These are phyloP conservation scores for Sparus aurata DNA, from an alignment of 2,797 vertebrate species.

Conservation along the genomic window DNA sequence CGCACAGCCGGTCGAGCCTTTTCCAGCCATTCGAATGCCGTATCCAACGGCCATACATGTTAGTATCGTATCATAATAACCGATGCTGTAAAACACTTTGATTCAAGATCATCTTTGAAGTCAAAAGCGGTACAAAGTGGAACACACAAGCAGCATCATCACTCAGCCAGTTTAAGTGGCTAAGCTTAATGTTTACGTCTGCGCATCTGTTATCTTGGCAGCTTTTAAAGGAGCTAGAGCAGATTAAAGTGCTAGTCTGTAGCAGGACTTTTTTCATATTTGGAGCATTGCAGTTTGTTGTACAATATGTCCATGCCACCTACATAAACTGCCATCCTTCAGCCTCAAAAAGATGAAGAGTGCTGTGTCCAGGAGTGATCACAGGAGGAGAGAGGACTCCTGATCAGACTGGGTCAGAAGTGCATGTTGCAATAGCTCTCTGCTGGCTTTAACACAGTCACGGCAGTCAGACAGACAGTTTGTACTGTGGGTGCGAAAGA, in stretches of 20 bases:
- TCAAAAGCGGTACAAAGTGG: slow-evolving; percentile 23
- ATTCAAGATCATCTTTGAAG: slow-evolving; percentile 4
- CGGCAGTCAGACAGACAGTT: slow-evolving; percentile 20
- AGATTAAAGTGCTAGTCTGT: slow-evolving; percentile 18
- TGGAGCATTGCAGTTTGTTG: background rate
- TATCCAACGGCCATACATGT: slow-evolving; percentile 25
- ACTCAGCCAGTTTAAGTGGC: slow-evolving; percentile 11
- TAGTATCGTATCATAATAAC: background rate
- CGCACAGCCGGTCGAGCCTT: slow-evolving; percentile 60
- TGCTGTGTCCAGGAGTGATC: background rate
- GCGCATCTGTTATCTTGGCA: slow-evolving; percentile 38
- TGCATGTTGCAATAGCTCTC: slow-evolving; percentile 22
- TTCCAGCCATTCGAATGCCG: slow-evolving; percentile 63
- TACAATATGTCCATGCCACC: background rate
- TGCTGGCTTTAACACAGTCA: slow-evolving; percentile 32
- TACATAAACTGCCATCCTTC: background rate
- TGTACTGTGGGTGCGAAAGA: slow-evolving; percentile 52
- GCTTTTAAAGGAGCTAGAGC: slow-evolving; percentile 5
- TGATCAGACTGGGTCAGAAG: background rate
- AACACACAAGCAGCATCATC: slow-evolving; percentile 18
- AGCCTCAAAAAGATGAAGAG: background rate
- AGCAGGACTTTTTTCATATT: background rate
- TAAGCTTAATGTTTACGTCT: slow-evolving; percentile 52
- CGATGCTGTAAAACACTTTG: background rate
- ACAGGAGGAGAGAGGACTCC: background rate